Evolutionary conservation across 1,140 invertebrate genomes (phyloP), one percentile per base, ranked within the genome.

Genomic region (Brachionus manjavacas): DNA sequence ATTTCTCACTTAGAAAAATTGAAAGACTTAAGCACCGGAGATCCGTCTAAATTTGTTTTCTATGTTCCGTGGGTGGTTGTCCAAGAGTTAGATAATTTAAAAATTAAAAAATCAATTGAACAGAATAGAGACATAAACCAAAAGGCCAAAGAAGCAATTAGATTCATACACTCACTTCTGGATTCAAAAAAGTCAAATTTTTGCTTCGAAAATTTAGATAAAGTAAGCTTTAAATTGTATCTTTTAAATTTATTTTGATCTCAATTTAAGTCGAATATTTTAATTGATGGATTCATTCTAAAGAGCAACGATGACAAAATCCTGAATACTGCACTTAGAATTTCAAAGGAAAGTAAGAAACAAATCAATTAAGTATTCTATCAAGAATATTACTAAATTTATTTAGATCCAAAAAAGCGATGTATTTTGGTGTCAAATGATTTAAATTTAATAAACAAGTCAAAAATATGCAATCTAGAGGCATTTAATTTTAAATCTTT

Each of bases 391-490:
- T 16, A 46, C 1, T 7, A 39, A 16, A 16, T 74, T 41, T 41
- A 41, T 14, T 35, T 8, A 76, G 72, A 76, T 49, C 4, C 72
- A 14, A 49, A 23, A 11, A 49, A 12, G 20, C 16, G 23, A 49
- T 23, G 20, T 25, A 16, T 60, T 3, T 31, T 81, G 25, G n/a
- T 64, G 4, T 16, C 79, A 31, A 81, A 81, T 68, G 79, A 81
- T 68, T 6, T 81, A 64, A 81, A 81, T 35, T 25, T 81, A 43
- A 43, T 81, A 2, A 81, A 81, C 16, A 81, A 81, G 43, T 60
- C 79, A 46, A 64, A 43, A 81, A 81, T 81, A 28, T 64, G 39
- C 28, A n/a, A 68, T 12, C 9, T 81, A 9, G 28, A 60, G 23
- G 49, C 52, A 31, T 41, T 81, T 1, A 81, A 81, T 60, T 81